These are phyloP conservation scores for Caretta caretta DNA, from an alignment of 2,113 vertebrate genomes.

Conservation along the genomic window DNA sequence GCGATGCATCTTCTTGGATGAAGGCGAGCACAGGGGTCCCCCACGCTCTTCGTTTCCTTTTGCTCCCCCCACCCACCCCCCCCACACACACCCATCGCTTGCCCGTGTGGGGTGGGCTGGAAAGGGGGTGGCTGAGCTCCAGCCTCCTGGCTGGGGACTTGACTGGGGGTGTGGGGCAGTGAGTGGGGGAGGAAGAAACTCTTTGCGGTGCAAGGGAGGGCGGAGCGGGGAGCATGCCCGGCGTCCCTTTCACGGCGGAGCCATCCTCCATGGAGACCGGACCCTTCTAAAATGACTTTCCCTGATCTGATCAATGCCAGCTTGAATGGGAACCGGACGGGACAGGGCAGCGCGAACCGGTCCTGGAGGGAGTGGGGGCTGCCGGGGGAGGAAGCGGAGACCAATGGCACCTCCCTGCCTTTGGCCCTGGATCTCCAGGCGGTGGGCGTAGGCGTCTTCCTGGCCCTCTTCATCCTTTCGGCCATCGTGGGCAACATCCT, in stretches of 20 bases:
- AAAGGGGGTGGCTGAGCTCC: too few species aligned
- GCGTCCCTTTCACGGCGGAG: slow-evolving; percentile 12
- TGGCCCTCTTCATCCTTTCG: slow-evolving; percentile 91
- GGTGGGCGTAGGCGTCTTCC: slow-evolving; percentile 88
- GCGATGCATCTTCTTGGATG: background rate
- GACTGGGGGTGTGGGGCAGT: too few species aligned
- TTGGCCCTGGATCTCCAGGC: slow-evolving; percentile 85
- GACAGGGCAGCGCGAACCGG: slow-evolving; percentile 65
- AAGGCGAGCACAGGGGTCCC: too few species aligned
- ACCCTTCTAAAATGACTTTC: slow-evolving; percentile 87
- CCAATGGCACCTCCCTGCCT: slow-evolving; percentile 75
- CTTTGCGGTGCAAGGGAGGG: too few species aligned
- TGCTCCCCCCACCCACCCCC: too few species aligned
- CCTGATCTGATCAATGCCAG: slow-evolving; percentile 86
- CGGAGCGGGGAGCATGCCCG: slow-evolving; percentile 25
- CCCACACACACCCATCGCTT: too few species aligned
- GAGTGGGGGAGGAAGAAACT: too few species aligned
- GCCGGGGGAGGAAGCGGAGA: slow-evolving; percentile 76
- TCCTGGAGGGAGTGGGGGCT: slow-evolving; percentile 72
- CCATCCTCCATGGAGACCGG: slow-evolving; percentile 76
- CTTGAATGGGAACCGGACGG: slow-evolving; percentile 82
- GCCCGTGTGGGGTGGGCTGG: background rate
- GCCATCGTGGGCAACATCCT: slow-evolving; percentile 97
- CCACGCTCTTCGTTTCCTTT: background rate
- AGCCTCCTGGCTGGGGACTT: background rate